Evolutionary conservation across 2,888 invertebrate species (phyloP).

Genomic region (Ditula angustiorana): DNA sequence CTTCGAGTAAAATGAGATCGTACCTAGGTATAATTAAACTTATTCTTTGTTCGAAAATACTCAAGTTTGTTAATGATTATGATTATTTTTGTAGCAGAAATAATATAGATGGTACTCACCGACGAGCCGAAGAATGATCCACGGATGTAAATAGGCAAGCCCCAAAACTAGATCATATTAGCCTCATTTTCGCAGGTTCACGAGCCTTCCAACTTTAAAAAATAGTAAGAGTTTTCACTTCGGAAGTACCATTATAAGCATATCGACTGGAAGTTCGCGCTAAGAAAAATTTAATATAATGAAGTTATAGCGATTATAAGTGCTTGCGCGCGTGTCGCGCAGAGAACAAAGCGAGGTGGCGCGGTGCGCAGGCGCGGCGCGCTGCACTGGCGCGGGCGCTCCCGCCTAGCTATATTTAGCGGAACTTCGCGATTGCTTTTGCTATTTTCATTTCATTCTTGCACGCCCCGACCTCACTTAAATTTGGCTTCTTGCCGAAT

Average conservation of each 20-base stretch:
- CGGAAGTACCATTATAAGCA: constrained; percentile 35
- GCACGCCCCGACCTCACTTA: constrained; percentile 67
- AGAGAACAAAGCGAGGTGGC: constrained; percentile 67
- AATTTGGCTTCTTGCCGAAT: constrained; percentile 64
- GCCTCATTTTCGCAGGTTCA: constrained; percentile 52
- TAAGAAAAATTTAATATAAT: neutral
- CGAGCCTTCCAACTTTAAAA: constrained; percentile 11
- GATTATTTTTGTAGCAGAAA: constrained; percentile 14
- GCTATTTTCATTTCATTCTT: constrained; percentile 84
- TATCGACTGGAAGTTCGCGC: neutral
- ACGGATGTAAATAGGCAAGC: constrained; percentile 53
- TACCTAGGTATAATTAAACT: too few species aligned
- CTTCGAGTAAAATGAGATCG: too few species aligned
- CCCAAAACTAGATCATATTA: constrained; percentile 63
- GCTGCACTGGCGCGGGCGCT: constrained; percentile 51
- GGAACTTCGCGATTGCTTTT: constrained; percentile 81
- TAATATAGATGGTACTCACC: constrained; percentile 53
- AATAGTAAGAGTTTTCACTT: neutral
- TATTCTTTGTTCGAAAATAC: neutral
- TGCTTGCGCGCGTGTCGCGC: constrained; percentile 1
- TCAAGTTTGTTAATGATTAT: neutral
- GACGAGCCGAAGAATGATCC: constrained; percentile 59
- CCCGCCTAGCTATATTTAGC: constrained; percentile 80
- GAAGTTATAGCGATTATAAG: constrained; percentile 7
- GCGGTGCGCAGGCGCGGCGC: constrained; percentile 54